phyloP scores from a whole-genome alignment of 1,140 invertebrate genomes.

The Zeugodacus cucurbitae region DNA sequence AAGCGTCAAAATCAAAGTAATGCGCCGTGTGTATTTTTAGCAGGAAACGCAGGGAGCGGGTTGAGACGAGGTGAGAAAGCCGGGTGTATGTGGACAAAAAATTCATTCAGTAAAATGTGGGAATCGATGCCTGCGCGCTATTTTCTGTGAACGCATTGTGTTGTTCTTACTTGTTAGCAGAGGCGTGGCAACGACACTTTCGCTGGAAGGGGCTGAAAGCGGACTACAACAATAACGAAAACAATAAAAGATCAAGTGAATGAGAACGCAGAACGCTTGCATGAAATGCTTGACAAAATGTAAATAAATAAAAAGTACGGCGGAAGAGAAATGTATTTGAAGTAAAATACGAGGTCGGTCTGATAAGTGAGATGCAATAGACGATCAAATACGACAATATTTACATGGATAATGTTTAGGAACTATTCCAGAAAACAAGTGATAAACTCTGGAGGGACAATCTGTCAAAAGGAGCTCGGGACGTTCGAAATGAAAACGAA shows the following conservation, averaged over 20 bases:
- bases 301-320: neutral
- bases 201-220: neutral
- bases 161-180: neutral
- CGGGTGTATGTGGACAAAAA: neutral
- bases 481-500: too few species aligned
- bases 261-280: neutral
- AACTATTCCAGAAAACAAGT: too few species aligned
- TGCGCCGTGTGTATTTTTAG: neutral
- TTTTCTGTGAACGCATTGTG: neutral
- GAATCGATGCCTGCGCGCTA: neutral
- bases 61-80: neutral
- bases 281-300: neutral
- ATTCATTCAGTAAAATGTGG: conserved; percentile 11
- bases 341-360: neutral
- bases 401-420: too few species aligned
- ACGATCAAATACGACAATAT: too few species aligned
- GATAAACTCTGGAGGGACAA: too few species aligned
- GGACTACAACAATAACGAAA: neutral
- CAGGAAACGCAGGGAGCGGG: neutral
- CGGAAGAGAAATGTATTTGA: neutral
- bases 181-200: neutral
- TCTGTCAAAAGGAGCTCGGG: too few species aligned
- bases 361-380: too few species aligned
- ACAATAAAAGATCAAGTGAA: neutral
- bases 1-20: neutral